Evolutionary conservation across 2,888 invertebrate species (phyloP).

Genomic region (Lomographa bimaculata): DNA sequence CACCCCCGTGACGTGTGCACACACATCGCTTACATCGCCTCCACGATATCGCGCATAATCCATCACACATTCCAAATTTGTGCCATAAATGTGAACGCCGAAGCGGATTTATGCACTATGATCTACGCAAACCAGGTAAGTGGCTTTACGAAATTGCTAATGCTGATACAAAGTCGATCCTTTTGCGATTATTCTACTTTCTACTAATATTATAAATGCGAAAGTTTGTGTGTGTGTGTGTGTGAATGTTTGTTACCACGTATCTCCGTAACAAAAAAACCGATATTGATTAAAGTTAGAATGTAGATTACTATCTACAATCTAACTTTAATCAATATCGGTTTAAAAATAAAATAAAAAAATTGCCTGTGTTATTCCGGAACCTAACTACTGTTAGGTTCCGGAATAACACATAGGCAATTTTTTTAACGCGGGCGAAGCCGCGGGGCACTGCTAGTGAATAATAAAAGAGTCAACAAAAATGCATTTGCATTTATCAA

Average conservation of each 20-base stretch:
- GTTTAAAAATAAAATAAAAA: neutral
- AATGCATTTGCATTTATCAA: neutral
- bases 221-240: too few relatives aligned
- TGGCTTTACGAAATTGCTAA: constrained; percentile 26
- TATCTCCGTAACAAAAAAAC: too few relatives aligned
- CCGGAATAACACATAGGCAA: too few relatives aligned
- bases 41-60: constrained; percentile 64
- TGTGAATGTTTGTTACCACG: too few relatives aligned
- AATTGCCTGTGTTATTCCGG: too few relatives aligned
- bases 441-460: too few relatives aligned
- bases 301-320: too few relatives aligned
- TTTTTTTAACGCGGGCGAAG: too few relatives aligned
- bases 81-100: constrained; percentile 40
- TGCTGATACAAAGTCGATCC: constrained; percentile 21
- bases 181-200: constrained; percentile 18
- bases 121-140: constrained; percentile 32
- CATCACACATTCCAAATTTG: constrained; percentile 64
- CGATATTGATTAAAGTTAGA: too few relatives aligned
- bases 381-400: too few relatives aligned
- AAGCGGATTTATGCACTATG: constrained; percentile 35
- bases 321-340: constrained; percentile 7
- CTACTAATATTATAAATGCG: too few relatives aligned
- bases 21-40: constrained; percentile 64
- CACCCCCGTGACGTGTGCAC: constrained; percentile 66
- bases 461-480: too few relatives aligned